These are phyloP conservation scores for Scolanthus callimorphus DNA, from an alignment of 92 coral and sea anemone genomes.

Conservation along the genomic window DNA sequence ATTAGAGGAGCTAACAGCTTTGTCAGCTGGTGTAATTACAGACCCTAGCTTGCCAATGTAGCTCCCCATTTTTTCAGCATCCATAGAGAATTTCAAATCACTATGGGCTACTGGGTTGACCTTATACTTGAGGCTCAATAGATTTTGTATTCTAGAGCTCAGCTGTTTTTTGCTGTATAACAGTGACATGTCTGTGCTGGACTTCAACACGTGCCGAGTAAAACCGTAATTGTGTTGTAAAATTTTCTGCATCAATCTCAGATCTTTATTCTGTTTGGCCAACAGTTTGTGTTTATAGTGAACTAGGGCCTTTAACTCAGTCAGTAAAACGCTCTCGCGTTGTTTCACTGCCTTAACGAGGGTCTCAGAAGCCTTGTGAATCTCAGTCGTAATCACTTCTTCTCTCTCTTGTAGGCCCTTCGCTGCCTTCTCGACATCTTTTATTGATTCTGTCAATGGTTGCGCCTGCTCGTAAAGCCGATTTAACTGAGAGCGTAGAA, in stretches of 20 bases:
- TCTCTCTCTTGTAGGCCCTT: constrained; percentile 87
- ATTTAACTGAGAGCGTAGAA: constrained; percentile 72
- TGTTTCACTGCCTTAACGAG: constrained; percentile 92
- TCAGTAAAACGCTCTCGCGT: constrained; percentile 71
- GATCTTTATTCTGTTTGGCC: constrained; percentile 92
- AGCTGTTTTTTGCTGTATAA: constrained; percentile 88
- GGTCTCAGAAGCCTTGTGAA: constrained; percentile 66
- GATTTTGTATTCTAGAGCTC: constrained; percentile 92
- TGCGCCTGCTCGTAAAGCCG: constrained; percentile 87
- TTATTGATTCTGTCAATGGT: constrained; percentile 95
- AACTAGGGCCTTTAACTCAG: constrained; percentile 89
- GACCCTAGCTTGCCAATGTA: constrained; percentile 78
- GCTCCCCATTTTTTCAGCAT: constrained; percentile 77
- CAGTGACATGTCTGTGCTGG: constrained; percentile 83
- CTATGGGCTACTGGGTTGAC: constrained; percentile 97
- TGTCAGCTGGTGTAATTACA: constrained; percentile 90
- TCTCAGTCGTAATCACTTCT: constrained; percentile 69
- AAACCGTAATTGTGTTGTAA: constrained; percentile 93
- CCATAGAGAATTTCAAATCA: constrained; percentile 89
- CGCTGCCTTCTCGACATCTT: constrained; percentile 90
- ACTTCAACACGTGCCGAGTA: constrained; percentile 84
- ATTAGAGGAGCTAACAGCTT: constrained; percentile 24
- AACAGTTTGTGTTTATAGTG: constrained; percentile 86
- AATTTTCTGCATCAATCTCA: constrained; percentile 89
- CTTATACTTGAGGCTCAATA: constrained; percentile 86